Evolutionary conservation across 2,797 vertebrate species (phyloP), one percentile per base, ranked within the genome.

Genomic region (Pterois miles): DNA sequence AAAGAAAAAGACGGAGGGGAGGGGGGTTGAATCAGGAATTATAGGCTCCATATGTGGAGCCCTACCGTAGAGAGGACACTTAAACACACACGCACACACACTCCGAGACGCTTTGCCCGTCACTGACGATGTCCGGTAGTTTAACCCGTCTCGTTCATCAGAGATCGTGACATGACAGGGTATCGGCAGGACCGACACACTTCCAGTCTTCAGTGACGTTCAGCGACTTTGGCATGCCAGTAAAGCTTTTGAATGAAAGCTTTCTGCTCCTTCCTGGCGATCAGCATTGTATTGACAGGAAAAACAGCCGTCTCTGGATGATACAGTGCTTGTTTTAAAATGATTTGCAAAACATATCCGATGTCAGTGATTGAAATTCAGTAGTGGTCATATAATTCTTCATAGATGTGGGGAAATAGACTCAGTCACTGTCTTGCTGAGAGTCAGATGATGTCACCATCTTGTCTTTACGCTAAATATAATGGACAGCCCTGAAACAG

Each of bases 1-100:
- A 92, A 92, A 92, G 87, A 66, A 81, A 72, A 71, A 56, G 62
- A 38, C 33, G 1, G 40, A 60, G 20, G 50, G 72, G 64, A 48
- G 76, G 68, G 77, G 54, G 48, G 58, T 52, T 56, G 69, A 58
- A 80, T 76, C 1, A 22, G 71, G 72, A 74, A 65, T 91, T 85
- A 91, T 86, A 71, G 86, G 82, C 76, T 79, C 89, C 80, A 89
- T 88, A 82, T 92, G 92, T 89, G 83, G 70, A 90, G 23, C 43
- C 22, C 64, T 56, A 16, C 65, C 73, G 71, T 57, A 40, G 68
- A 66, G 65, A 73, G 68, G 59, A 66, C 60, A 67, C 31, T 33
- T 6, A 29, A 8, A 40, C 68, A 58, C 58, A 56, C 16, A 34
- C 29, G 20, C 54, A 59, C 62, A 62, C 46, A 50, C 53, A 29